Evolutionary conservation across 2,797 vertebrate species (phyloP), one percentile per base, ranked within the genome.

Genomic region (Tapirus indicus): DNA sequence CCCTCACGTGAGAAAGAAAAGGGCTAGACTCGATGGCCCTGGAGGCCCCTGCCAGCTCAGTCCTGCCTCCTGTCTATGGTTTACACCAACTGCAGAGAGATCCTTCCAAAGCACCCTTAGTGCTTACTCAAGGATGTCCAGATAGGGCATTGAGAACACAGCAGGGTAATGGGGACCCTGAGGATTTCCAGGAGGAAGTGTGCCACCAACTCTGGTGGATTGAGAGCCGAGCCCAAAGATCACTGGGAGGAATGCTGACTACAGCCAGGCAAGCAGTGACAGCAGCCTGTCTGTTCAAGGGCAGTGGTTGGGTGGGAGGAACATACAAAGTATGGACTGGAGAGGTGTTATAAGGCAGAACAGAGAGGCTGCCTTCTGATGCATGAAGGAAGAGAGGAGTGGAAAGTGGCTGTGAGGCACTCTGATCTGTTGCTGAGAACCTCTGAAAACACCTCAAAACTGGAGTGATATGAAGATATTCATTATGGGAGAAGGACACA

Each of bases 131-230:
- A 85, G 13, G 23, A 64, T 8, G 49, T 80, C 27, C 13, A 44
- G 52, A 54, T 49, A 71, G 54, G 32, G 14, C 35, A 84, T 52
- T 14, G 25, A 84, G 56, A 60, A 78, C 27, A 52, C 0, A 75
- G 20, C 2, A 0, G 21, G 6, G n/a, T 29, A 18, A 25, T 2
- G 0, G 23, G 77, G 44, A 44, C 38, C 29, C 32, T 0, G 1
- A 38, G 29, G 68, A 44, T 9, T 64, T 41, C 89, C 27, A 7
- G 13, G 64, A 75, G 4, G 49, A 83, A 75, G n/a, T 21, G 47
- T 41, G 77, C 14, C 52, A 62, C 69, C 5, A 9, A 20, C 47
- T 8, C 23, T 7, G 38, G 35, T 11, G 8, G 14, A 60, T 79
- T 58, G 29, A 58, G 16, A 17, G 6, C 32, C 5, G 27, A 58